Percentiles rank a stretch among this genome's conserved stretches.
These are phyloP conservation scores for Elaeidobius kamerunicus DNA, from an alignment of 2,888 invertebrate species.

Conservation along the genomic window DNA sequence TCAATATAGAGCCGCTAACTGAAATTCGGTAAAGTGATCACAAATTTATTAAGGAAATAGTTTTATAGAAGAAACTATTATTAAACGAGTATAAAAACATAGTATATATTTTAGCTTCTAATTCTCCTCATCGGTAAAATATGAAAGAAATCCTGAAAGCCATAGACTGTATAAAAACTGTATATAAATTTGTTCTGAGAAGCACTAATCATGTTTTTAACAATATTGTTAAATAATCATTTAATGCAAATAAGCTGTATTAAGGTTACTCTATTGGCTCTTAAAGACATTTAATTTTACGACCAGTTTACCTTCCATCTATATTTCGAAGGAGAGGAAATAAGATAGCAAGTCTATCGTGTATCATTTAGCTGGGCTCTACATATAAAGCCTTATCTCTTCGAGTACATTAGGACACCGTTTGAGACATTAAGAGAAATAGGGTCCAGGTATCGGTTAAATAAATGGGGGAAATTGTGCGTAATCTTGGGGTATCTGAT, in stretches of 20 bases:
- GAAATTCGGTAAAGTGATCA: constrained; percentile 6
- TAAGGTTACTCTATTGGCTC: too few species aligned
- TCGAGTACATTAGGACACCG: constrained; percentile 28
- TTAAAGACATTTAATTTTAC: neutral
- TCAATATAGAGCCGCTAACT: constrained; percentile 16
- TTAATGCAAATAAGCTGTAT: too few species aligned
- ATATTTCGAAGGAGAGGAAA: constrained; percentile 1
- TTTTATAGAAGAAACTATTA: neutral
- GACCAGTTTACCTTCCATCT: neutral
- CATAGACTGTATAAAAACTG: too few species aligned
- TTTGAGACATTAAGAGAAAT: constrained; percentile 25
- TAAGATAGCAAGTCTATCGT: constrained; percentile 6
- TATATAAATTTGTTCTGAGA: too few species aligned
- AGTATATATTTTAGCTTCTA: too few species aligned
- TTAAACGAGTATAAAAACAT: neutral
- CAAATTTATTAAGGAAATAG: neutral
- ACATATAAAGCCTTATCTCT: constrained; percentile 26
- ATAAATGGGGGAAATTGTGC: constrained; percentile 29
- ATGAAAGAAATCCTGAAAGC: too few species aligned
- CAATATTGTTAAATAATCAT: too few species aligned
- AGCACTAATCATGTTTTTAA: too few species aligned
- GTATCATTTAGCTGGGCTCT: constrained; percentile 10
- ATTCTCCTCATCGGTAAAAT: too few species aligned
- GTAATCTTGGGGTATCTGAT: constrained; percentile 25
- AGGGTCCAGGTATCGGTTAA: constrained; percentile 28